Percentiles rank a stretch among this genome's conserved stretches.
Conservation (phyloP, 2,797 vertebrate genomes). For the Macroramphosus scolopax region DNA sequence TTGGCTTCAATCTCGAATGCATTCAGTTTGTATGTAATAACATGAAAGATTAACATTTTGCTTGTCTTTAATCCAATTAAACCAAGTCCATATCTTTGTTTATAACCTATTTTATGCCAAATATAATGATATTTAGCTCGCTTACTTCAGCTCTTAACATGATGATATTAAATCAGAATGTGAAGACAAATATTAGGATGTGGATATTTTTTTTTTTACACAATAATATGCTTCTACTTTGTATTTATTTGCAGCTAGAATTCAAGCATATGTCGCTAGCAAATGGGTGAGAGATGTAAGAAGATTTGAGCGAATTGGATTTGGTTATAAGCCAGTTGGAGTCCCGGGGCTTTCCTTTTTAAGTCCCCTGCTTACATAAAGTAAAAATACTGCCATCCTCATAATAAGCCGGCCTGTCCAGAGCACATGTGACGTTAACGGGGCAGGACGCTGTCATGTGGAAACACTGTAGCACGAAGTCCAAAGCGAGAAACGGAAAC, state of each 20-base stretch:
- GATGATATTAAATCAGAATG: not conserved
- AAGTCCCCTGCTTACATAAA: conserved; percentile 78
- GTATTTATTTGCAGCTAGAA: too few species aligned
- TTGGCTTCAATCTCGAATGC: not conserved
- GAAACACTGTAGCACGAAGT: not conserved
- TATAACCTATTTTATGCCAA: conserved; percentile 17
- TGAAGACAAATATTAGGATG: too few species aligned
- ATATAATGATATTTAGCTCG: conserved; percentile 14
- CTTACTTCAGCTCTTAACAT: conserved; percentile 3
- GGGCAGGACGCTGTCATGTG: conserved; percentile 2
- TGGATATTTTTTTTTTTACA: conserved; percentile 4
- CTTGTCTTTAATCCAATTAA: conserved; percentile 11
- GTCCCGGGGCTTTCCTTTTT: conserved; percentile 75
- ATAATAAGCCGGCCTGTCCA: conserved; percentile 26
- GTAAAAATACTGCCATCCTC: conserved; percentile 45
- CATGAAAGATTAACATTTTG: not conserved
- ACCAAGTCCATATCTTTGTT: conserved; percentile 8
- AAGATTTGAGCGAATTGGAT: conserved; percentile 79
- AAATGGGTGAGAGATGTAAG: conserved; percentile 62
- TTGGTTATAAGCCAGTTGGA: conserved; percentile 69
- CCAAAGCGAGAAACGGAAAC: not conserved
- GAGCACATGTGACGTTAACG: conserved; percentile 12
- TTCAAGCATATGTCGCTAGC: conserved; percentile 27
- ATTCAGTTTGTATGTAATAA: not conserved
- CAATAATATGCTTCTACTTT: conserved; percentile 13